phyloP scores from a whole-genome alignment of 2,113 vertebrate species.

The Neotoma lepida region DNA sequence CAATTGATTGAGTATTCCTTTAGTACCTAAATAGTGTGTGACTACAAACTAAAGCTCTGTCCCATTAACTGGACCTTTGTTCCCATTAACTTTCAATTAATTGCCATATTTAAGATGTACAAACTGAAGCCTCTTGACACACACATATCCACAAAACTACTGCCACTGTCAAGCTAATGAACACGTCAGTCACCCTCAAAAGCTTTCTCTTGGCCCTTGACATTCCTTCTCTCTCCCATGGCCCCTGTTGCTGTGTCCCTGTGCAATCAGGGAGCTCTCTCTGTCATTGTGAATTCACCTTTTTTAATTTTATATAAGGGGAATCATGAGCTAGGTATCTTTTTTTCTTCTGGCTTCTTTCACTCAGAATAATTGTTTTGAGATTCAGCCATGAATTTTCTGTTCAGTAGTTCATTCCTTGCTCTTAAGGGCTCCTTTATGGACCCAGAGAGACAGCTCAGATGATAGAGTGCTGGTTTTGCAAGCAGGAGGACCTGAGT shows the following conservation, averaged over 20 bases:
- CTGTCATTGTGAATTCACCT: not conserved
- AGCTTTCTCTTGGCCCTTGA: not conserved
- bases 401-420: not conserved
- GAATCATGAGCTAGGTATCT: not conserved
- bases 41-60: not conserved
- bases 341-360: not conserved
- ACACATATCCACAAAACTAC: not conserved
- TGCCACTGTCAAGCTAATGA: not conserved
- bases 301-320: not conserved
- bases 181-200: not conserved
- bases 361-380: not conserved
- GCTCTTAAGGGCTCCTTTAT: not conserved
- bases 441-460: not conserved
- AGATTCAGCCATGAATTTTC: not conserved
- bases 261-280: not conserved
- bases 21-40: not conserved
- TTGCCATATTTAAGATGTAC: not conserved
- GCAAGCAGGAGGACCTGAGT: not conserved
- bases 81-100: not conserved
- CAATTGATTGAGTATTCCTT: not conserved
- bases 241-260: not conserved
- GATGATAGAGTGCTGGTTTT: not conserved
- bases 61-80: not conserved
- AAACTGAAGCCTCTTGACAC: not conserved
- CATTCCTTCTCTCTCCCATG: not conserved